These are phyloP conservation scores for Eueides isabella DNA, from an alignment of 1,140 invertebrate genomes.

Conservation along the genomic window DNA sequence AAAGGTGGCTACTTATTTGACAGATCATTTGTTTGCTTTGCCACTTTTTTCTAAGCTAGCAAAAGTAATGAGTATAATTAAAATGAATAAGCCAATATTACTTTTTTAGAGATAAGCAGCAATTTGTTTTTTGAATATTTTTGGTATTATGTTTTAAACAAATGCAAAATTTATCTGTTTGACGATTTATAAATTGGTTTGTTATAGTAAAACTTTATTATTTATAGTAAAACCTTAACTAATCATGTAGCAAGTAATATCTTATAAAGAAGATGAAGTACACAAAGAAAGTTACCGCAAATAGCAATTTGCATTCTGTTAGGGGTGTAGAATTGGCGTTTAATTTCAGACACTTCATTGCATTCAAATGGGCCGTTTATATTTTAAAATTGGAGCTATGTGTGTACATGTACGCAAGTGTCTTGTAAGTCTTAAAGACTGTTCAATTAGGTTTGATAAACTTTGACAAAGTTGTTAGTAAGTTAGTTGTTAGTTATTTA, in stretches of 20 bases:
- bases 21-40: slow-evolving; percentile 41
- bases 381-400: slow-evolving; percentile 17
- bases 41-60: slow-evolving; percentile 2
- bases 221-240: neutral
- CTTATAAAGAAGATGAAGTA: neutral
- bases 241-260: neutral
- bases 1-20: slow-evolving; percentile 50
- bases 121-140: neutral
- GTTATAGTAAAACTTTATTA: neutral
- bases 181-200: neutral
- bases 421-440: no score
- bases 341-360: slow-evolving; percentile 36
- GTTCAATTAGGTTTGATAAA: no score
- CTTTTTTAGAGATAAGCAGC: neutral
- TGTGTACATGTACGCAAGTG: no score
- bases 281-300: slow-evolving; percentile 11
- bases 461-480: no score
- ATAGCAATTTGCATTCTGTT: slow-evolving; percentile 32
- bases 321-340: slow-evolving; percentile 33
- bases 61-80: slow-evolving; percentile 9
- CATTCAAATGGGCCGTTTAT: slow-evolving; percentile 33
- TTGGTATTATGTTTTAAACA: neutral
- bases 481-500: no score
- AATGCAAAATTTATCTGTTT: neutral
- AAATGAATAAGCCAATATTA: slow-evolving; percentile 1